Evolutionary conservation across 2,888 invertebrate species (phyloP).

Genomic region (Nomada ruficornis): DNA sequence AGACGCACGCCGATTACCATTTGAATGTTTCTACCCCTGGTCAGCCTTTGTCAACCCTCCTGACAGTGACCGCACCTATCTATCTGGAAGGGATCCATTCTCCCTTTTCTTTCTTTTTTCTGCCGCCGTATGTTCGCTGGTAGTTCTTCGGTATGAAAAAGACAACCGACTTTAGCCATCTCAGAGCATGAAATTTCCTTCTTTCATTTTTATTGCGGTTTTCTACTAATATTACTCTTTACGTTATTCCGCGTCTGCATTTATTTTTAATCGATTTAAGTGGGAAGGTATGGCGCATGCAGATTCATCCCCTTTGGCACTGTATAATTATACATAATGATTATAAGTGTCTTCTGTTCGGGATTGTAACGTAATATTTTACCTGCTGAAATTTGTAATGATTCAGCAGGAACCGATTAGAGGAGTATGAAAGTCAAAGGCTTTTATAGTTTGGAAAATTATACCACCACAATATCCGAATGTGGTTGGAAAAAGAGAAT

Average conservation of each 20-base stretch:
- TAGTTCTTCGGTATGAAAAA: conserved; percentile 32
- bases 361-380: no score
- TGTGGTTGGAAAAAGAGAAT: no score
- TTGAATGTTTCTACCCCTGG: conserved; percentile 79
- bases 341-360: no score
- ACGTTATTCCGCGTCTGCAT: no score
- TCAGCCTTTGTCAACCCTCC: conserved; percentile 80
- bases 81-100: conserved; percentile 62
- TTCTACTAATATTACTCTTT: not conserved
- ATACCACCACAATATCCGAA: not conserved
- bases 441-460: no score
- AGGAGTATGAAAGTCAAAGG: no score
- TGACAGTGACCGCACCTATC: conserved; percentile 75
- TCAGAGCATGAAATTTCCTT: conserved; percentile 10
- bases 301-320: no score
- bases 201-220: not conserved
- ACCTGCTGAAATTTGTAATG: no score
- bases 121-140: conserved; percentile 63
- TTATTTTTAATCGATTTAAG: no score
- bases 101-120: conserved; percentile 49
- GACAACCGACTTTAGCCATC: conserved; percentile 38
- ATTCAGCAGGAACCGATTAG: no score
- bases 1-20: conserved; percentile 82
- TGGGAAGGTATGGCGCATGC: no score
- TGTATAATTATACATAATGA: no score